Evolutionary conservation across 2,113 vertebrate species (phyloP).

Genomic region (Cynoglossus semilaevis): DNA sequence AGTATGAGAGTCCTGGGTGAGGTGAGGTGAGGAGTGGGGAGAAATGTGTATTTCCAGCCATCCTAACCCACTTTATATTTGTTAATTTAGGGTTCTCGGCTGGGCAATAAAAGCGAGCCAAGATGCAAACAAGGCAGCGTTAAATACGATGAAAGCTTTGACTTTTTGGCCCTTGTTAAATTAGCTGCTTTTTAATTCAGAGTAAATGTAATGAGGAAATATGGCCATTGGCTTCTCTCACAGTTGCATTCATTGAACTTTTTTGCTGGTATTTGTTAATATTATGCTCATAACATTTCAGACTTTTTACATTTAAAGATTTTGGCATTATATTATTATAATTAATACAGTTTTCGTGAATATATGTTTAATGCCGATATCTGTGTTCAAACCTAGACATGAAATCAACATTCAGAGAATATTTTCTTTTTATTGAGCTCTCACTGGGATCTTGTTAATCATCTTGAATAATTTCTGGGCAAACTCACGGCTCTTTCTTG

Average conservation of each 20-base stretch:
- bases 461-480: no score
- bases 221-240: not conserved
- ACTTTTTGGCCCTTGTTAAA: constrained; percentile 2
- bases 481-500: no score
- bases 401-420: no score
- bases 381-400: no score
- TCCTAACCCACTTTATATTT: not conserved
- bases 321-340: not conserved
- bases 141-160: not conserved
- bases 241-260: no score
- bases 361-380: no score
- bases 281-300: no score
- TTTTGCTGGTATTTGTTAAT: no score
- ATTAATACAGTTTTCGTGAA: no score
- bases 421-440: no score
- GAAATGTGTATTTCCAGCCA: not conserved
- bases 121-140: not conserved
- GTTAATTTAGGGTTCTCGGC: constrained; percentile 17
- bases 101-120: constrained; percentile 5
- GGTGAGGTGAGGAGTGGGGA: not conserved
- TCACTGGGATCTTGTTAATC: no score
- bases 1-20: not conserved
- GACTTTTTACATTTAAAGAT: no score
- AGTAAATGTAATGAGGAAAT: not conserved
- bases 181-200: not conserved